phyloP scores from a whole-genome alignment of 2,797 vertebrate genomes.

The Geotria australis region DNA sequence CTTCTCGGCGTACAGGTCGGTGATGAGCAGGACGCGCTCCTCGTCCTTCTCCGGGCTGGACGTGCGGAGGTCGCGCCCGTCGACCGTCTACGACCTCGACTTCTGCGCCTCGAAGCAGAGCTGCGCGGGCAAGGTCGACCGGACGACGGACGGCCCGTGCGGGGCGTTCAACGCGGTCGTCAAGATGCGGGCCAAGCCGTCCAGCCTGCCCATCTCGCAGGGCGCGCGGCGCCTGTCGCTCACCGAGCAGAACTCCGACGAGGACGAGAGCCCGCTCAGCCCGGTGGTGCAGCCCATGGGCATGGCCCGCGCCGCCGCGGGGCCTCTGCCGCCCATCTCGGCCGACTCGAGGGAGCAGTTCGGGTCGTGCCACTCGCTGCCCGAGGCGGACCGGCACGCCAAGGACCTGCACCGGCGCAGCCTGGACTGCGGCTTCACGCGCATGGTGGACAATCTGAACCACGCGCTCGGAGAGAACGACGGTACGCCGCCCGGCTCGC shows the following conservation, averaged over 20 bases:
- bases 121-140: not conserved
- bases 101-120: not conserved
- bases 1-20: not conserved
- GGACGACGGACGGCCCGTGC: not conserved
- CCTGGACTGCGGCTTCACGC: not conserved
- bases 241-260: slow-evolving; percentile 47
- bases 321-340: slow-evolving; percentile 19
- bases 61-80: not conserved
- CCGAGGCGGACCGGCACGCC: slow-evolving; percentile 79
- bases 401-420: not conserved
- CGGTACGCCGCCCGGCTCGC: no score
- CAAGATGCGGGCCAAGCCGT: not conserved
- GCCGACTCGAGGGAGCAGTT: slow-evolving; percentile 64
- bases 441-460: no score
- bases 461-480: no score
- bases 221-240: not conserved
- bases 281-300: slow-evolving; percentile 55
- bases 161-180: not conserved
- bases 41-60: not conserved
- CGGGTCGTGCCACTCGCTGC: slow-evolving; percentile 91
- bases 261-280: slow-evolving; percentile 85
- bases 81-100: not conserved
- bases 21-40: not conserved
- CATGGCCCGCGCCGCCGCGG: slow-evolving; percentile 25
- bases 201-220: not conserved